Percentiles rank a stretch among this genome's conserved stretches.
Conservation (phyloP, 2,888 invertebrate species). For the Mechanitis mazaeus region DNA sequence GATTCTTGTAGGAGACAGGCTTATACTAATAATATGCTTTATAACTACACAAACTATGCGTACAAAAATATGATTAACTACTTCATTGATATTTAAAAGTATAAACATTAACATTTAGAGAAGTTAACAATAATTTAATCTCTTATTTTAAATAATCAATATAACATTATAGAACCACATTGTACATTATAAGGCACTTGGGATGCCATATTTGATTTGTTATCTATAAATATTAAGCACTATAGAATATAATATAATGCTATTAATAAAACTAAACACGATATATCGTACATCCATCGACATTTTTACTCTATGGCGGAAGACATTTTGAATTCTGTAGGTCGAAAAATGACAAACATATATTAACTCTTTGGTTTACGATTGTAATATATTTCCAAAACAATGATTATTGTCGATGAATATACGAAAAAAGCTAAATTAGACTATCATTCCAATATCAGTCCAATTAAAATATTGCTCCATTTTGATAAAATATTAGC, state of each 20-base stretch:
- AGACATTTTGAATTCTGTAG: slow-evolving; percentile 52
- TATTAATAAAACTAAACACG: slow-evolving; percentile 42
- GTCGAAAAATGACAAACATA: slow-evolving; percentile 39
- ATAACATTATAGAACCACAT: slow-evolving; percentile 71
- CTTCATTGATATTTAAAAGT: slow-evolving; percentile 35
- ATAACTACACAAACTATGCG: slow-evolving; percentile 35
- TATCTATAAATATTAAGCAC: slow-evolving; percentile 62
- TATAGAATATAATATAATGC: slow-evolving; percentile 56
- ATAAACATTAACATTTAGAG: slow-evolving; percentile 70
- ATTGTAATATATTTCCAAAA: slow-evolving; percentile 55
- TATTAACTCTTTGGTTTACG: slow-evolving; percentile 68
- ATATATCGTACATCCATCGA: slow-evolving; percentile 56
- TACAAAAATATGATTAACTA: slow-evolving; percentile 40
- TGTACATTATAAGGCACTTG: slow-evolving; percentile 74
- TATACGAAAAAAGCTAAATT: slow-evolving; percentile 50
- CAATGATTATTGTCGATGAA: slow-evolving; percentile 57
- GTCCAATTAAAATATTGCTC: slow-evolving; percentile 35
- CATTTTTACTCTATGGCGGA: slow-evolving; percentile 42
- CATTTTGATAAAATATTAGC: slow-evolving; percentile 18
- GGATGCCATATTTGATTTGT: slow-evolving; percentile 59
- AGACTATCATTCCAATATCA: slow-evolving; percentile 58
- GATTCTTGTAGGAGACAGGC: slow-evolving; percentile 65
- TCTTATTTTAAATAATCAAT: slow-evolving; percentile 64
- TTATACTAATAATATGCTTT: slow-evolving; percentile 41
- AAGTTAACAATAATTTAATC: slow-evolving; percentile 77